Evolutionary conservation across 2,797 vertebrate species (phyloP), one percentile per base, ranked within the genome.

Genomic region (Crenichthys baileyi): DNA sequence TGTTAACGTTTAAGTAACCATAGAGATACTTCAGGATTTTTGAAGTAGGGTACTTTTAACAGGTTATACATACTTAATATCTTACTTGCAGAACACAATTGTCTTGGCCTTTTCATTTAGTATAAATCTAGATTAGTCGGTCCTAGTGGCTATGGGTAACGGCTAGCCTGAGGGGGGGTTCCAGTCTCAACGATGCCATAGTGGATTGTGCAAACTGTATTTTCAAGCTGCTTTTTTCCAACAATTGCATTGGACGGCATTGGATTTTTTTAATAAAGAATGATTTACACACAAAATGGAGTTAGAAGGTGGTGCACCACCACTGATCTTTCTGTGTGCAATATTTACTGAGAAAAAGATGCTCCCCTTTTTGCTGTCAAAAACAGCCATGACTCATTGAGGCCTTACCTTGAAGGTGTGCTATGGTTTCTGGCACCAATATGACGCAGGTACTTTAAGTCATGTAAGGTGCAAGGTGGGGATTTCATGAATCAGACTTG

Each of bases 1-100:
- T 85, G 81, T 51, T 26, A 78, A 56, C 77, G 75, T 76, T 48
- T 7, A 78, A 72, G 24, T 15, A 79, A 67, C 65, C 48, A 70
- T 48, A 46, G 41, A 44, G 41, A 41, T 41, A 26, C 7, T 58
- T 22, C 8, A 58, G 24, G 20, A 60, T 15, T 12, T 29, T 60
- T 60, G 9, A 60, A 60, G 26, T 29, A 26, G 29, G n/a, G n/a
- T 60, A 12, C n/a, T 26, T 2, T 29, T 26, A 60, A 60, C 12
- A 60, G n/a, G n/a, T 60, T 60, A 29, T 8, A 11, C 55, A 44
- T 9, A 15, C 20, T 44, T 68, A n/a, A 68, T 48, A 48, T 26
- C 44, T 48, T n/a, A 70, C 46, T 15, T 48, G 2, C 46, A 26
- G 44, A 3, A 16, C 44, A 16, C 26, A 48, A 70, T 3, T 46